Evolutionary conservation across 2,888 invertebrate species (phyloP), one percentile per base, ranked within the genome.

Genomic region (Aphodius granarius): DNA sequence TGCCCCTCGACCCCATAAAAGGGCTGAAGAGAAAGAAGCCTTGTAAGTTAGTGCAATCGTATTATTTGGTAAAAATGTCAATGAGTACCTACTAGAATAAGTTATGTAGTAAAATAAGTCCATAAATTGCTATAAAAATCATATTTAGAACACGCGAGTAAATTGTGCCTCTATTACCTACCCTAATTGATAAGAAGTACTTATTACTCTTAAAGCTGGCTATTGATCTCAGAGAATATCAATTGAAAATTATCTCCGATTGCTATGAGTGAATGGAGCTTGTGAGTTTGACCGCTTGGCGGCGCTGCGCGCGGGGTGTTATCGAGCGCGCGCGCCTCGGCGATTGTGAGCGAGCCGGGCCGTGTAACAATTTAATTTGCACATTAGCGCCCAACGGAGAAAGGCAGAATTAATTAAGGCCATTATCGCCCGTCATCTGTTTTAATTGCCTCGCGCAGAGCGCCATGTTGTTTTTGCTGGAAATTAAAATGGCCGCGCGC

Each of bases 371-470:
- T 87, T 87, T 87, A 87, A 87, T 87, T 87, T 87, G 87, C 86
- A 86, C 87, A 87, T 87, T 87, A 87, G 86, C 86, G 83, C 83
- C 86, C 86, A 86, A 85, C 86, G 85, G 86, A 87, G 87, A 87
- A 87, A 87, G 87, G 85, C 85, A 85, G 87, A 88, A 88, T 88
- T 88, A 88, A 88, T 88, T 88, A 88, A 88, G 85, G 86, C 87
- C 84, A 87, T 88, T 87, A 88, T 88, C 88, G 87, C 86, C 87
- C 86, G 87, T 88, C 88, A 88, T 87, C 88, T 87, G 88, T 86
- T 88, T 88, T 87, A 88, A 88, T 88, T 88, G 88, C 88, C 86
- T 86, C 81, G 78, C 81, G 78, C 83, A 83, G 86, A 83, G 85
- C 86, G 87, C 87, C 87, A 87, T 87, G 87, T 87, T 87, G 87